These are phyloP conservation scores for Zaprionus ghesquierei DNA, from an alignment of 1,140 invertebrate species.

Conservation along the genomic window DNA sequence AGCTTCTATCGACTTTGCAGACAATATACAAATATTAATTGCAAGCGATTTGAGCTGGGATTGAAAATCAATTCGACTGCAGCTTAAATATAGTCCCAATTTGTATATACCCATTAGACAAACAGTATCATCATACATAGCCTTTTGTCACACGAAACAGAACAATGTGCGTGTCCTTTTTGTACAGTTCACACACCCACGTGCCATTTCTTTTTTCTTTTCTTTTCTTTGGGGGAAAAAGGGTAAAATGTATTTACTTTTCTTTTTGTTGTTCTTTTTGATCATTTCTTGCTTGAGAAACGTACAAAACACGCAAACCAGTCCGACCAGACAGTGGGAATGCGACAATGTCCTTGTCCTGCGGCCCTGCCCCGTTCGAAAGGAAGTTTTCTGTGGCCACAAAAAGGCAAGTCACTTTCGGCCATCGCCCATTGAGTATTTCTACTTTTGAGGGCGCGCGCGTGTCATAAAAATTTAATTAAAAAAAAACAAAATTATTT, in stretches of 20 bases:
- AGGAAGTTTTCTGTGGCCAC: constrained; percentile 18
- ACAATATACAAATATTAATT: neutral
- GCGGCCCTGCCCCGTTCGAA: constrained; percentile 16
- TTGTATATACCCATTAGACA: neutral
- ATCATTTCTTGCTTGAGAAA: constrained; percentile 50
- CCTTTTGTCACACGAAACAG: constrained; percentile 8
- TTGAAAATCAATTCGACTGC: neutral
- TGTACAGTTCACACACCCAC: constrained; percentile 54
- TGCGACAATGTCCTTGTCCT: constrained; percentile 18
- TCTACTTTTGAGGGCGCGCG: constrained; percentile 28
- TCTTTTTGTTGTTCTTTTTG: constrained; percentile 15
- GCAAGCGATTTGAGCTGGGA: neutral
- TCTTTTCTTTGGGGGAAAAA: constrained; percentile 37
- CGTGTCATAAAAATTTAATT: constrained; percentile 77
- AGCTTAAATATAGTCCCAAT: neutral
- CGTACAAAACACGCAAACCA: constrained; percentile 59
- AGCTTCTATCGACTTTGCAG: neutral
- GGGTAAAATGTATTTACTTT: constrained; percentile 73
- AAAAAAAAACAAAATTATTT: constrained; percentile 66
- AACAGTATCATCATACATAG: constrained; percentile 30
- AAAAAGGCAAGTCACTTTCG: constrained; percentile 40
- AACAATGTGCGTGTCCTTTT: constrained; percentile 52
- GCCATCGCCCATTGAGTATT: constrained; percentile 23
- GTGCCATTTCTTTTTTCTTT: constrained; percentile 27
- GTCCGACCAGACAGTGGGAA: constrained; percentile 39